Conservation (phyloP, 2,113 vertebrate species). For the Nymphicus hollandicus region DNA sequence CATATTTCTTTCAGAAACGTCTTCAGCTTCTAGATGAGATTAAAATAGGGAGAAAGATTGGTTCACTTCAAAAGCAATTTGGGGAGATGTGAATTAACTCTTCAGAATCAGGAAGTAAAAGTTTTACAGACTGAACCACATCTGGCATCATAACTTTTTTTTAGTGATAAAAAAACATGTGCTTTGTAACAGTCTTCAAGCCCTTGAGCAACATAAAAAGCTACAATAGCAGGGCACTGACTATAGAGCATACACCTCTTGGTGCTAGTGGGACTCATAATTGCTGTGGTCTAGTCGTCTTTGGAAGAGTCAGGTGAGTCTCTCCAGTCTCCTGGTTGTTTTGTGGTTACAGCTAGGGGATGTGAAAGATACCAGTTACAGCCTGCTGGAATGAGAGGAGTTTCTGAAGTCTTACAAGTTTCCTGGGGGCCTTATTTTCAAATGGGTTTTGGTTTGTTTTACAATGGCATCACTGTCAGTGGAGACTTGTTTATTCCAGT, state of each 20-base stretch:
- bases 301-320: not conserved
- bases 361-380: not conserved
- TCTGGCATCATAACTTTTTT: not conserved
- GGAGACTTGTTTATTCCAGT: not conserved
- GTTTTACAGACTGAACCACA: not conserved
- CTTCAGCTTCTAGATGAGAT: not conserved
- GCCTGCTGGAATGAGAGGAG: not conserved
- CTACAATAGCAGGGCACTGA: not conserved
- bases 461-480: not conserved
- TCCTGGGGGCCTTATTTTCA: not conserved
- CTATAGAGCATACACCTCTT: not conserved
- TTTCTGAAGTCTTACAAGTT: not conserved
- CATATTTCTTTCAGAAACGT: not conserved
- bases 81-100: not conserved
- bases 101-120: not conserved
- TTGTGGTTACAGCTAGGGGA: not conserved
- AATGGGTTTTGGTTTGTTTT: not conserved
- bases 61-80: not conserved
- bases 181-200: not conserved
- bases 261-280: fast-evolving
- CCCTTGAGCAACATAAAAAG: not conserved
- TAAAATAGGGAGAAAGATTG: not conserved
- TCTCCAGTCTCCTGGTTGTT: not conserved
- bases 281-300: fast-evolving
- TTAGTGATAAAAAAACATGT: not conserved